These are phyloP conservation scores for Aspiorhynchus laticeps DNA, from an alignment of 2,113 vertebrate genomes.

Conservation along the genomic window DNA sequence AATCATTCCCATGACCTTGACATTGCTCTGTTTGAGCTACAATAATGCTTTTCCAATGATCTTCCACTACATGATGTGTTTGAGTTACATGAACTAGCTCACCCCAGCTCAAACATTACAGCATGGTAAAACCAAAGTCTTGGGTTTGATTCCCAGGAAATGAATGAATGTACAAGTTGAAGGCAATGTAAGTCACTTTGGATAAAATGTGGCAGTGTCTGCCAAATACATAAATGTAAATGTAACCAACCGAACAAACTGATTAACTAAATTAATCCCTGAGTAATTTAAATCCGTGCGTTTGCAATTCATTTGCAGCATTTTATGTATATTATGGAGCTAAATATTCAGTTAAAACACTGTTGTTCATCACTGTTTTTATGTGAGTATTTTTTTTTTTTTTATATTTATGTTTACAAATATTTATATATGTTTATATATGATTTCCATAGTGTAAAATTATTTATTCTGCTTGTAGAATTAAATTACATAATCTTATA, in stretches of 20 bases:
- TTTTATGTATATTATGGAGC: not conserved
- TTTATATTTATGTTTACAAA: not conserved
- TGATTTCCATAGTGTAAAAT: not conserved
- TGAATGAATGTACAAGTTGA: not conserved
- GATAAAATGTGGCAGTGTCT: not conserved
- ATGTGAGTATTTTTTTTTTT: no score
- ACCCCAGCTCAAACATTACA: not conserved
- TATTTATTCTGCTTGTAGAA: not conserved
- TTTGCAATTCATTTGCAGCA: not conserved
- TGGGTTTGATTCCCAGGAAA: not conserved
- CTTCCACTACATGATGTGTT: not conserved
- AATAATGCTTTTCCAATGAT: not conserved
- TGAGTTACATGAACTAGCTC: not conserved
- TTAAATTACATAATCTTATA: not conserved
- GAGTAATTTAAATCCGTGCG: no score
- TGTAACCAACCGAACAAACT: not conserved
- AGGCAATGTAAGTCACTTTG: not conserved
- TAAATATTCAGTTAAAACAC: not conserved
- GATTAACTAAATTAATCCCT: not conserved
- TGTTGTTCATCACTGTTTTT: not conserved
- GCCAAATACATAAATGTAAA: not conserved
- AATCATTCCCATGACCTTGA: not conserved
- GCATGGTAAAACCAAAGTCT: not conserved
- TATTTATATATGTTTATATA: no score
- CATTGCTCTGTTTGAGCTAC: not conserved